Evolutionary conservation across 2,797 vertebrate genomes (phyloP).

Genomic region (Liasis olivaceus): DNA sequence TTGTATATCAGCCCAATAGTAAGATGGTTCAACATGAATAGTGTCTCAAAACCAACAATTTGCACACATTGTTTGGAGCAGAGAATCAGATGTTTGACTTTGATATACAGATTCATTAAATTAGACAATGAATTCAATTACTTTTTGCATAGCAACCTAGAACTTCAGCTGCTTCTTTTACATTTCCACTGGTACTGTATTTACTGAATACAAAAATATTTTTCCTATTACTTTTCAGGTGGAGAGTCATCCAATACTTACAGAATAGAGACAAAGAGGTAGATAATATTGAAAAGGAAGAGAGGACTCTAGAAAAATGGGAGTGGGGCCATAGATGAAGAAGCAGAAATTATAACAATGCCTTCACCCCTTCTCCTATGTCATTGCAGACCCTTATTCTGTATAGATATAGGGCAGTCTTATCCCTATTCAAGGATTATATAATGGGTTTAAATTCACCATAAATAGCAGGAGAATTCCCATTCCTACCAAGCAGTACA

Average conservation of each 20-base stretch:
- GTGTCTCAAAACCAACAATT: background rate
- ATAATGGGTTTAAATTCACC: background rate
- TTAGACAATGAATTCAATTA: background rate
- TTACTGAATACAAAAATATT: background rate
- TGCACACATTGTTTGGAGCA: background rate
- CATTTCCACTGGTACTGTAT: background rate
- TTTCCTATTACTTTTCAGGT: background rate
- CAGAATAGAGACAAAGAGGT: background rate
- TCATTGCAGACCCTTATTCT: background rate
- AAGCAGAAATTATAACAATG: background rate
- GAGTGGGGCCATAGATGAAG: background rate
- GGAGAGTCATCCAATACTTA: background rate
- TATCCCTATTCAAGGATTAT: background rate
- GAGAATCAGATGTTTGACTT: background rate
- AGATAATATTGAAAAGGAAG: background rate
- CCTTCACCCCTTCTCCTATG: background rate
- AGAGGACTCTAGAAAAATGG: background rate
- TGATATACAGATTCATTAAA: background rate
- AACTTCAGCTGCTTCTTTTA: background rate
- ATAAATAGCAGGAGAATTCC: background rate
- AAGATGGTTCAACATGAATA: background rate
- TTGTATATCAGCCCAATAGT: background rate
- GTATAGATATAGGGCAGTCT: background rate
- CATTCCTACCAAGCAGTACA: background rate
- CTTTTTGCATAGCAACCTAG: background rate